Evolutionary conservation across 2,888 invertebrate genomes (phyloP).

Genomic region (Clunio marinus): DNA sequence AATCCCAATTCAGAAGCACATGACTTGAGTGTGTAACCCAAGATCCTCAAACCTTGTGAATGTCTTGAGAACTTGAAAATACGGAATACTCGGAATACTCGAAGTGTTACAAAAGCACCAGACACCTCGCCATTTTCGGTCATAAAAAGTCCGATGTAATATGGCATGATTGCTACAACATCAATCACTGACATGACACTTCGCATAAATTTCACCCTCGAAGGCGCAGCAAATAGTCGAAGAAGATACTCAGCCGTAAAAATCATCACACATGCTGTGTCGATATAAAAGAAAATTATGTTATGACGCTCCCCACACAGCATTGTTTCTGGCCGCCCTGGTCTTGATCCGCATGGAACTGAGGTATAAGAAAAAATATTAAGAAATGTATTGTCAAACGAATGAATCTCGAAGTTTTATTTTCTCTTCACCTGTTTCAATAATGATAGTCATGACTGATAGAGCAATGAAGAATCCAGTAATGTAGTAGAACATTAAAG

Average conservation of each 20-base stretch:
- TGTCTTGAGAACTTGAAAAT: constrained; percentile 99
- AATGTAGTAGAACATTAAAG: constrained; percentile 99
- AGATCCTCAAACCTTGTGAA: constrained; percentile 95
- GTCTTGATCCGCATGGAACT: constrained; percentile 84
- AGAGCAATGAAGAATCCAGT: constrained; percentile 99
- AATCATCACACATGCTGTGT: constrained; percentile 99
- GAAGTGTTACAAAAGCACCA: constrained; percentile 96
- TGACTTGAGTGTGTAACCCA: constrained; percentile 98
- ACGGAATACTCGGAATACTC: constrained; percentile 98
- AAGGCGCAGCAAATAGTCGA: constrained; percentile 95
- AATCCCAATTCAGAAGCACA: constrained; percentile 99
- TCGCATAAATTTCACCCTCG: constrained; percentile 93
- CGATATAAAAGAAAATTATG: constrained; percentile 96
- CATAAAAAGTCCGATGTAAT: constrained; percentile 96
- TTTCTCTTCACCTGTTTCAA: constrained; percentile 74
- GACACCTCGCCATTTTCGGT: constrained; percentile 98
- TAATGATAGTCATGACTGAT: constrained; percentile 98
- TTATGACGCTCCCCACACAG: constrained; percentile 97
- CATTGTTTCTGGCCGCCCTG: constrained; percentile 79
- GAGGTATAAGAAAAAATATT: background rate
- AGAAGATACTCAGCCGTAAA: constrained; percentile 97
- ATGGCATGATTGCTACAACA: constrained; percentile 98
- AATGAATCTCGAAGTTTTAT: background rate
- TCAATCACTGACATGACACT: constrained; percentile 99
- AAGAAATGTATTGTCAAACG: background rate